Base-by-base conservation (phyloP, 2,797 vertebrate genomes). In the Champsocephalus gunnari region DNA sequence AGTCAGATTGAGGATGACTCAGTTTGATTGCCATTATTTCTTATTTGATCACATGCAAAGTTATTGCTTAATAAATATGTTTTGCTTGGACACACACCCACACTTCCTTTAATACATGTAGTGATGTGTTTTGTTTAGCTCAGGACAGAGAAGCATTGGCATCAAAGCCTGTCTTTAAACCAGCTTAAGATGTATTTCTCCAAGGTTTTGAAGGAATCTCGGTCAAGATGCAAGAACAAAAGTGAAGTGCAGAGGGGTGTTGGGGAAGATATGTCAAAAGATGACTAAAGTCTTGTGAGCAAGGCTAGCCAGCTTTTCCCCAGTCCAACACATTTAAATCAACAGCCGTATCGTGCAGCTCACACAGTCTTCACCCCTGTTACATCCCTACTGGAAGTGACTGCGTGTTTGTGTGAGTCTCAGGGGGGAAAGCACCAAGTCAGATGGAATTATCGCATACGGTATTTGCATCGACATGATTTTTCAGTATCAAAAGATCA, bases 201-300 rank as follows among this genome's bases (percentile, higher is more conserved):
- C n/a, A 71, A 45, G 49, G 24, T 71, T 81, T 58, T 24, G 44
- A 61, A 16, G 47, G 11, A 75, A 66, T 79, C 43, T 78, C 2
- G 4, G 50, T 19, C n/a, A 66, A 80, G 32, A 62, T n/a, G 34
- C 17, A 50, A 12, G 10, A 69, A 58, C 51, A 62, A 66, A 73
- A 73, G n/a, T 41, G 8, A 62, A 80, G 32, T 1, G 12, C 17
- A 47, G 16, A 67, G 61, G 41, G 32, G 19, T 78, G 66, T 75
- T 32, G 24, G 61, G 81, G 78, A 72, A 43, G 50, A 70, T 17
- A 80, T 70, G 71, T 77, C 79, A 81, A 58, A 83, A 75, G 14
- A 81, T 0, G 10, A 77, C 60, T 73, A 78, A 19, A 73, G 71
- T 77, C 75, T 79, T 81, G 56, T 80, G 78, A 87, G 77, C 66